Evolutionary conservation across 1,140 invertebrate species (phyloP), one percentile per base, ranked within the genome.

Genomic region (Atta texana): DNA sequence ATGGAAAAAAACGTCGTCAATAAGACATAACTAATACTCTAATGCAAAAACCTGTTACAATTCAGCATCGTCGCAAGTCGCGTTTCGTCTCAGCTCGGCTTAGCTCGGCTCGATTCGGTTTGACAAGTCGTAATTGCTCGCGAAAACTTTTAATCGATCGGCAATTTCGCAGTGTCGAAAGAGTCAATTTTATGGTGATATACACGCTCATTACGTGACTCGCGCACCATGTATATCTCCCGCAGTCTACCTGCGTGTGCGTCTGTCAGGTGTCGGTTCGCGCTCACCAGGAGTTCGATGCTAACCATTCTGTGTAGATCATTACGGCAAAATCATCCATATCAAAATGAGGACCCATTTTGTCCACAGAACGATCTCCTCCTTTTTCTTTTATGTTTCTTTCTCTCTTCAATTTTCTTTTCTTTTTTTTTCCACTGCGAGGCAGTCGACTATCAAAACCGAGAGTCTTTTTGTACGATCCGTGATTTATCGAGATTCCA

Each of bases 241-340:
- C 49, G 39, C 39, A 69, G 66, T 12, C 64, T 85, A 63, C 21
- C 5, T 49, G 34, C 12, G 44, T 74, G 89, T 85, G 86, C 82
- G 89, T 86, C 86, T 87, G 71, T 71, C 88, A 76, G 80, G 92
- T 94, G 93, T 92, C 91, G 91, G 89, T 92, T 91, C 85, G 87
- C 75, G 88, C 91, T 89, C 91, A 78, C 86, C 91, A 59, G 92
- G 90, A 90, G 89, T 92, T 88, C 89, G 84, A 91, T 89, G 72
- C 88, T 91, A 88, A 88, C 78, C 85, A 87, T 88, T 57, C 88
- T 75, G 31, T 77, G 53, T 88, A 88, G 87, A 92, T 92, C 85
- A 84, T 90, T 75, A 87, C 72, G 88, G 74, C n/a, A 68, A 44
- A 68, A 68, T 68, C 39, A 87, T 86, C 72, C 82, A 82, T 77